Evolutionary conservation across 2,113 vertebrate species (phyloP).

Genomic region (Hippoglossus stenolepis): DNA sequence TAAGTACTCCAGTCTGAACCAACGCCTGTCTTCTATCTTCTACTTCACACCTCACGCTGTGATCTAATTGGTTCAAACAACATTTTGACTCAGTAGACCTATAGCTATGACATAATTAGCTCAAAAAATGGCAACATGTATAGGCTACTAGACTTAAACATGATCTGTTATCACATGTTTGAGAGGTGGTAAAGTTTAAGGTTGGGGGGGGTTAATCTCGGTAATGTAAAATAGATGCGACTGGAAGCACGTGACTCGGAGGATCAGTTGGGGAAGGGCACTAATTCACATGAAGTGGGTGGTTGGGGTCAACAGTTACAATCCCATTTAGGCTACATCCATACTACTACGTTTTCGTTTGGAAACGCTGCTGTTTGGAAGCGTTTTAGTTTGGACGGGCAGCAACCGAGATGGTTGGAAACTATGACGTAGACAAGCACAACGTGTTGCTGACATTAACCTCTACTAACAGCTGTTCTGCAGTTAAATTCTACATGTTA

Average conservation of each 20-base stretch:
- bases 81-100: neutral
- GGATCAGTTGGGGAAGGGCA: neutral
- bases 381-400: too few relatives aligned
- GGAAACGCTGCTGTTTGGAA: too few relatives aligned
- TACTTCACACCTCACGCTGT: neutral
- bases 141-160: neutral
- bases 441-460: too few relatives aligned
- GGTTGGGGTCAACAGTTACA: neutral
- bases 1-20: slow-evolving; percentile 13
- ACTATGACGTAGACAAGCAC: too few relatives aligned
- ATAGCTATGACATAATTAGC: neutral
- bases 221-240: neutral
- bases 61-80: slow-evolving; percentile 2
- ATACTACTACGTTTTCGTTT: neutral
- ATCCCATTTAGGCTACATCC: neutral
- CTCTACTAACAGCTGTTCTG: too few relatives aligned
- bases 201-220: neutral
- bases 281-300: neutral
- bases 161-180: neutral
- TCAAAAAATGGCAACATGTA: neutral
- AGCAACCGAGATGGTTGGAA: too few relatives aligned
- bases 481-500: too few relatives aligned
- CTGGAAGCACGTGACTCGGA: neutral
- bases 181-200: neutral
- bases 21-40: neutral